Percentiles rank a stretch among this genome's conserved stretches.
Conservation (phyloP, 2,797 vertebrate genomes). For the Glyptemys insculpta region DNA sequence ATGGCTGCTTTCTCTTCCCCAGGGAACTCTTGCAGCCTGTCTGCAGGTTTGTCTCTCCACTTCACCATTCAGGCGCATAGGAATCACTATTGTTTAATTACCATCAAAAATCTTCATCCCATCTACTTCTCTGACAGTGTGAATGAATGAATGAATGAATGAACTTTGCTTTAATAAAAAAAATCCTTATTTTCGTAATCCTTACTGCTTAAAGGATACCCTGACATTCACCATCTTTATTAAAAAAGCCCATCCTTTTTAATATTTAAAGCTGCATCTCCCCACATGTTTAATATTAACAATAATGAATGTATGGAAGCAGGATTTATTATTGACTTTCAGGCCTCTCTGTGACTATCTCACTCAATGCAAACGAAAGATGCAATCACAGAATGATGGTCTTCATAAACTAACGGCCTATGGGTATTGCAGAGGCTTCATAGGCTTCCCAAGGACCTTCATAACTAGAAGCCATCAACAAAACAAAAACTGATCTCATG, state of each 20-base stretch:
- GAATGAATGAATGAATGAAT: neutral
- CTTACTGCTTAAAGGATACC: neutral
- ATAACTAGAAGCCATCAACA: constrained; percentile 53
- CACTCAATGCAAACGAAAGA: constrained; percentile 12
- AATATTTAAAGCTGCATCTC: constrained; percentile 24
- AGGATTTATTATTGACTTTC: neutral
- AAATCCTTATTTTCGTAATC: constrained; percentile 10
- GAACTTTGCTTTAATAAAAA: constrained; percentile 31
- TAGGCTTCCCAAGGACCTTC: constrained; percentile 54
- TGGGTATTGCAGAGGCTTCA: constrained; percentile 16
- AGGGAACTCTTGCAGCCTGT: neutral
- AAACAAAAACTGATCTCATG: constrained; percentile 61
- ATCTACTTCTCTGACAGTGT: too few species aligned
- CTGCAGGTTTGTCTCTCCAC: neutral
- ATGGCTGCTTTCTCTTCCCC: fast-evolving
- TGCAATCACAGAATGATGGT: neutral
- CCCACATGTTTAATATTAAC: neutral
- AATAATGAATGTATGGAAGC: neutral
- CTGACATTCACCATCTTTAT: neutral
- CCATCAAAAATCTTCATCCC: neutral
- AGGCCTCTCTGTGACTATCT: neutral
- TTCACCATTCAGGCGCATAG: neutral
- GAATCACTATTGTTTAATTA: neutral
- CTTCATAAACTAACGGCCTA: constrained; percentile 24
- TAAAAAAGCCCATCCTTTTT: neutral